Evolutionary conservation across 1,140 invertebrate species (phyloP).

Genomic region (Andricus grossulariae): DNA sequence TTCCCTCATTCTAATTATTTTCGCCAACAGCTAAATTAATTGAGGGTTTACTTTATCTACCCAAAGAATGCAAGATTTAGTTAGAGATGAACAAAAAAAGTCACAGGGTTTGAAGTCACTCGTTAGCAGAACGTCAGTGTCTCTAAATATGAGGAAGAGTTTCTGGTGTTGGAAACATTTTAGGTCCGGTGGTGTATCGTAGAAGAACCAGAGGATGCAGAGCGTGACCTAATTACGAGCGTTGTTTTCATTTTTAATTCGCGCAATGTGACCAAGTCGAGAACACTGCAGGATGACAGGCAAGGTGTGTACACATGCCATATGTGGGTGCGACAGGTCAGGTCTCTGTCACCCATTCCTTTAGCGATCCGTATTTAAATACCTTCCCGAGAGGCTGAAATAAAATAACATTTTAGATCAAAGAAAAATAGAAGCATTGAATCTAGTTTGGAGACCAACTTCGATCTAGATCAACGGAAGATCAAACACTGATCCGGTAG

Average conservation of each 20-base stretch:
- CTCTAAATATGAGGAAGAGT: background rate
- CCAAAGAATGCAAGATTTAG: no score
- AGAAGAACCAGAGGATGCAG: slow-evolving; percentile 48
- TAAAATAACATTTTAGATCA: background rate
- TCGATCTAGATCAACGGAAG: no score
- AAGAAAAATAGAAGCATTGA: no score
- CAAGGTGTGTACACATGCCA: slow-evolving; percentile 64
- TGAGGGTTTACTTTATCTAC: no score
- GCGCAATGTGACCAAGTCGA: slow-evolving; percentile 55
- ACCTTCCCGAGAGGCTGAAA: slow-evolving; percentile 19
- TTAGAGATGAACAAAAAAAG: no score
- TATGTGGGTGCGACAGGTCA: slow-evolving; percentile 66
- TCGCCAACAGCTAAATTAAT: no score
- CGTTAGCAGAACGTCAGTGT: no score
- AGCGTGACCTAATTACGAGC: slow-evolving; percentile 54
- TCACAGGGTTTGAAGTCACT: no score
- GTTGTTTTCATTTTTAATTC: slow-evolving; percentile 56
- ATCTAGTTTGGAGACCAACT: no score
- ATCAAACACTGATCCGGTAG: no score
- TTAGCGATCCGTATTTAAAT: slow-evolving; percentile 17
- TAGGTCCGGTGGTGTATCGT: slow-evolving; percentile 51
- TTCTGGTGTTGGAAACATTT: slow-evolving; percentile 47
- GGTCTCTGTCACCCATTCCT: slow-evolving; percentile 15
- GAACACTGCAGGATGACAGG: slow-evolving; percentile 42
- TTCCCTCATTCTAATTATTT: background rate